These are phyloP conservation scores for Pherbina coryleti DNA, from an alignment of 2,888 invertebrate genomes.

Conservation along the genomic window DNA sequence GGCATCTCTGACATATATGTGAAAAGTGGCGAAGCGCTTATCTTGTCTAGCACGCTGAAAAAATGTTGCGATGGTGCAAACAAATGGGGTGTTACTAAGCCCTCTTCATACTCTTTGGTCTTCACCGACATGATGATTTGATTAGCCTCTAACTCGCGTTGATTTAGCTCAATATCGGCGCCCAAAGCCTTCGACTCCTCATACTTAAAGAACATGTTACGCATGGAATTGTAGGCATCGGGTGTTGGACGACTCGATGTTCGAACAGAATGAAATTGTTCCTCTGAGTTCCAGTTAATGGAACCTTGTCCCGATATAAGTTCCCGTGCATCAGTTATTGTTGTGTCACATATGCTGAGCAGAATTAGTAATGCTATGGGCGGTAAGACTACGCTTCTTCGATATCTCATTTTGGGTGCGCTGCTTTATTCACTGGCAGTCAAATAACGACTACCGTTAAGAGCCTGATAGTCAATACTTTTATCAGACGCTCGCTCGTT, in stretches of 20 bases:
- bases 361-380: neutral
- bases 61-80: constrained; percentile 79
- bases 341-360: neutral
- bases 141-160: constrained; percentile 72
- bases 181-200: constrained; percentile 72
- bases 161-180: constrained; percentile 70
- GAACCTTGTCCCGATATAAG: neutral
- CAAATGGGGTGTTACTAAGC: constrained; percentile 71
- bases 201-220: constrained; percentile 70
- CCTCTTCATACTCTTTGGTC: constrained; percentile 72
- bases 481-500: no score
- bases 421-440: neutral
- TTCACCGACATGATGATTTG: constrained; percentile 74
- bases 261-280: constrained; percentile 50
- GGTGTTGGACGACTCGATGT: constrained; percentile 50
- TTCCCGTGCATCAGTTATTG: neutral
- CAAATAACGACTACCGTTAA: no score
- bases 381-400: neutral
- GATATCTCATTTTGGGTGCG: neutral
- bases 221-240: constrained; percentile 61
- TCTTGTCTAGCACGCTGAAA: constrained; percentile 73
- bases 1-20: constrained; percentile 78
- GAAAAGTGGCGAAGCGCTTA: constrained; percentile 76
- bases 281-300: neutral
- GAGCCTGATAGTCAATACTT: no score